Percentiles rank a stretch among this genome's conserved stretches.
Evolutionary conservation across 2,797 vertebrate genomes (phyloP).

Genomic region (Fistularia tabacaria): DNA sequence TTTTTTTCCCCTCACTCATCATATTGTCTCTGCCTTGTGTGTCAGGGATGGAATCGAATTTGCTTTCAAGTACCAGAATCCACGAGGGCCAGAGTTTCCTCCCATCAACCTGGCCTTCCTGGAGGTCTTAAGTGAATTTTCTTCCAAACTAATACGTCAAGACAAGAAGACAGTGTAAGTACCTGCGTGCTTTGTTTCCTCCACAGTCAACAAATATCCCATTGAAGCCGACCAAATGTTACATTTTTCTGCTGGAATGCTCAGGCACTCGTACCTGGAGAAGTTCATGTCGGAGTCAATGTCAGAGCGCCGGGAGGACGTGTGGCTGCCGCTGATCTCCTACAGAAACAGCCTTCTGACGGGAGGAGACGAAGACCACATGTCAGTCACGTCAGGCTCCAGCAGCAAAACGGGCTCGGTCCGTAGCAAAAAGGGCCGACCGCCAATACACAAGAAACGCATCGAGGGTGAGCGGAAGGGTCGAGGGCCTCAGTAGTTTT

Average conservation of each 20-base stretch:
- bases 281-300: slow-evolving; percentile 98
- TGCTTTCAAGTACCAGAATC: slow-evolving; percentile 97
- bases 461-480: slow-evolving; percentile 72
- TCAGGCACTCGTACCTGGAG: slow-evolving; percentile 93
- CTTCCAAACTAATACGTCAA: slow-evolving; percentile 95
- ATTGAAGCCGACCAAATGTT: too few species aligned
- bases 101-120: slow-evolving; percentile 96
- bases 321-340: slow-evolving; percentile 97
- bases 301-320: slow-evolving; percentile 97
- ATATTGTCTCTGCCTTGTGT: background rate
- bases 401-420: slow-evolving; percentile 94
- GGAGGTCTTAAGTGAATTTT: slow-evolving; percentile 97
- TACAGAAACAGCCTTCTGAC: slow-evolving; percentile 97
- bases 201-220: too few species aligned
- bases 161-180: slow-evolving; percentile 99
- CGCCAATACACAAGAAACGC: slow-evolving; percentile 91
- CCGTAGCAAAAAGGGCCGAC: slow-evolving; percentile 96
- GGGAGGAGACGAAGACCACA: slow-evolving; percentile 90
- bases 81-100: slow-evolving; percentile 92
- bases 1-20: background rate
- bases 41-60: slow-evolving; percentile 96
- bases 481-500: background rate
- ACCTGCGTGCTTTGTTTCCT: background rate
- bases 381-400: slow-evolving; percentile 92
- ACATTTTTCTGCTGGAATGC: background rate